Evolutionary conservation across 2,113 vertebrate species (phyloP), one percentile per base, ranked within the genome.

Genomic region (Apaloderma vittatum): DNA sequence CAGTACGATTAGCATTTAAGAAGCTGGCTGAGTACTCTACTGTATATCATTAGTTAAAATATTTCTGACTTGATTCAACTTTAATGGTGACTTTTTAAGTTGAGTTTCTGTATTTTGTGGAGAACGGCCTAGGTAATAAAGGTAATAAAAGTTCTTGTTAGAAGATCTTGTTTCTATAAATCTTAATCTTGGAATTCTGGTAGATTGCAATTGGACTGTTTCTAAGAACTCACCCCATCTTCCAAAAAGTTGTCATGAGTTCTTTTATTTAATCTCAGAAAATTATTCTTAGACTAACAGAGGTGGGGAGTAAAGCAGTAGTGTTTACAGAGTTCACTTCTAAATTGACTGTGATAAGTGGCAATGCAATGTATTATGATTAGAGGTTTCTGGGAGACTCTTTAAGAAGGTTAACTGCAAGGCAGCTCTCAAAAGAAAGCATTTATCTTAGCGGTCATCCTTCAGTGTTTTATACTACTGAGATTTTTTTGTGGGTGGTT

Each of bases 271-370:
- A 86, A 95, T 87, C 90, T 91, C 79, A 92, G 93, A 93, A 97
- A 94, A 97, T 95, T 95, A 88, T 95, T 98, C 94, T 97, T 93
- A 93, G 93, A 94, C 92, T 49, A 95, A 97, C 92, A 97, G 87
- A 92, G 75, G 86, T 91, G 79, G 97, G 91, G 97, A 98, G 97
- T 97, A 97, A 97, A 97, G 93, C 88, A 97, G 95, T 96, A 97
- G 96, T 98, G 97, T 98, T 98, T 98, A 97, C 88, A 97, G 92
- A 98, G 90, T 88, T 94, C 93, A 88, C 95, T 98, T 98, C 97
- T 98, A 97, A 98, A 98, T 96, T 95, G 98, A 97, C 86, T 94
- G 94, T 97, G 97, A 96, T 97, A 98, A 98, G 97, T 97, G 97
- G 95, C 94, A 61, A 92, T 82, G 94, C 81, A 90, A 94, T 96